Evolutionary conservation across 2,888 invertebrate species (phyloP).

Genomic region (Drosophila antonietae): DNA sequence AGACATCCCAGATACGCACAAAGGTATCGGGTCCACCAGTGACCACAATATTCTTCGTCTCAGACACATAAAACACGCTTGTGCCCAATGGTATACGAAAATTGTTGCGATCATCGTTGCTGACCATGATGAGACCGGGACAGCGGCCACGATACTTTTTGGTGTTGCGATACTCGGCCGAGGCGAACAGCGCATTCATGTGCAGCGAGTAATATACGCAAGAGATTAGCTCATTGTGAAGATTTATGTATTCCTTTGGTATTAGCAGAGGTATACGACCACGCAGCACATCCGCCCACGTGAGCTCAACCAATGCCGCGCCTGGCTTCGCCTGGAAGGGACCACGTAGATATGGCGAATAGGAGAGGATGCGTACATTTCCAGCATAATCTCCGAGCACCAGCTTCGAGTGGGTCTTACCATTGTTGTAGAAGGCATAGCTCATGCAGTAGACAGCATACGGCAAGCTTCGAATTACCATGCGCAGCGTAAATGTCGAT

Average conservation of each 20-base stretch:
- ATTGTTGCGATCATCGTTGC: slow-evolving; percentile 71
- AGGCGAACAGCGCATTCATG: slow-evolving; percentile 89
- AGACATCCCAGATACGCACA: slow-evolving; percentile 92
- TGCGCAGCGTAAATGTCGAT: slow-evolving; percentile 89
- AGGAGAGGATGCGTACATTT: slow-evolving; percentile 88
- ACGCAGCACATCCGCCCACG: slow-evolving; percentile 87
- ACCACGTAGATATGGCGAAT: slow-evolving; percentile 87
- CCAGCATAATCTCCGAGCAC: slow-evolving; percentile 91
- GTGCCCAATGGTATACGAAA: slow-evolving; percentile 85
- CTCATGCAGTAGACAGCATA: slow-evolving; percentile 80
- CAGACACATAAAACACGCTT: slow-evolving; percentile 88
- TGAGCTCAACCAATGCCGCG: slow-evolving; percentile 86
- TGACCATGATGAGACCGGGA: slow-evolving; percentile 76
- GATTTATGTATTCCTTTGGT: slow-evolving; percentile 86
- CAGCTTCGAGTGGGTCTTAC: slow-evolving; percentile 85
- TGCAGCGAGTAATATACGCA: slow-evolving; percentile 89
- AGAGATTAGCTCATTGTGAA: slow-evolving; percentile 89
- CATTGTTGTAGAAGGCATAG: slow-evolving; percentile 75
- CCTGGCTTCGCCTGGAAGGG: slow-evolving; percentile 90
- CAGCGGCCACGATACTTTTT: slow-evolving; percentile 82
- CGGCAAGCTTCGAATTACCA: slow-evolving; percentile 88
- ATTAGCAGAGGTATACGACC: slow-evolving; percentile 85
- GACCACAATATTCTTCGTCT: slow-evolving; percentile 87
- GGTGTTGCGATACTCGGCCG: slow-evolving; percentile 86
- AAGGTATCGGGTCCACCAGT: slow-evolving; percentile 91